phyloP scores from a whole-genome alignment of 2,797 vertebrate genomes.

The Sciurus carolinensis region DNA sequence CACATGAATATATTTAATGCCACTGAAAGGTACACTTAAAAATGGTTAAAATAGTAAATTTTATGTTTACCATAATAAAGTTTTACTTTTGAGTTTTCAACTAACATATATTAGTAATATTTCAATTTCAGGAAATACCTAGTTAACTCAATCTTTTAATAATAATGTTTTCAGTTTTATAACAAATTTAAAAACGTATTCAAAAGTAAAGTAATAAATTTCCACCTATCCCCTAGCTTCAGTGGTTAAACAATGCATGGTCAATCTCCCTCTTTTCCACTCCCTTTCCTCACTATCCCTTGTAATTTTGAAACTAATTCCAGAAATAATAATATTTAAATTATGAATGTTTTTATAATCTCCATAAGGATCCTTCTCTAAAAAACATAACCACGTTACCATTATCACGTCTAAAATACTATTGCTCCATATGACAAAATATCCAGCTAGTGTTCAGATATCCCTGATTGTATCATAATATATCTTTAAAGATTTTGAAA shows the following conservation, averaged over 20 bases:
- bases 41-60: neutral
- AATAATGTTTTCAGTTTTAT: conserved; percentile 38
- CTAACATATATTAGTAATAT: neutral
- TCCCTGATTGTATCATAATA: neutral
- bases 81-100: neutral
- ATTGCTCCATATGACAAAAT: neutral
- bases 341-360: conserved; percentile 27
- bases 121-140: conserved; percentile 30
- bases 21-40: neutral
- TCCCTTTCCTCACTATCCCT: neutral
- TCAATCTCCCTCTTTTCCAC: neutral
- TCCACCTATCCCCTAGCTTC: neutral
- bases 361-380: neutral
- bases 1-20: neutral
- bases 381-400: neutral
- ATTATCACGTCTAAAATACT: conserved; percentile 27
- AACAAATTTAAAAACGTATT: conserved; percentile 40
- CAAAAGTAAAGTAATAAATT: conserved; percentile 18
- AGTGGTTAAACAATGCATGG: neutral
- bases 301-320: conserved; percentile 42
- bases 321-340: conserved; percentile 34
- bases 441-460: conserved; percentile 11
- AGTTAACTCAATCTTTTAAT: neutral
- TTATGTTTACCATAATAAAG: conserved; percentile 21
- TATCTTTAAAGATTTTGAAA: conserved; percentile 36